Conservation (phyloP, 2,888 invertebrate genomes). For the Sesamia inferens region DNA sequence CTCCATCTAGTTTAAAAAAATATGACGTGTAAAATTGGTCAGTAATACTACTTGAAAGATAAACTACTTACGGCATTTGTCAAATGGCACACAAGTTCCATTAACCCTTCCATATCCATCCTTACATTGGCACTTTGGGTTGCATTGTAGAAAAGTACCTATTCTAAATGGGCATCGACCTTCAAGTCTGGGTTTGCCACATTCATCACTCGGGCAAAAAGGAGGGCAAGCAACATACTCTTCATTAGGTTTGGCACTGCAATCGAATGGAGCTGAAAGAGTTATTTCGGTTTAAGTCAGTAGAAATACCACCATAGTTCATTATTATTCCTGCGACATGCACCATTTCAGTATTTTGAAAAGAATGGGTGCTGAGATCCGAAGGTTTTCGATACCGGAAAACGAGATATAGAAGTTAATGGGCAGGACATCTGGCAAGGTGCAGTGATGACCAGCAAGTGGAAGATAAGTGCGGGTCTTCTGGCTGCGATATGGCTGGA, state of each 20-base stretch:
- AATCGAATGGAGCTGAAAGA: slow-evolving; percentile 69
- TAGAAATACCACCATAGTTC: not conserved
- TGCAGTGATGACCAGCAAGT: not conserved
- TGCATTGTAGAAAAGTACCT: slow-evolving; percentile 62
- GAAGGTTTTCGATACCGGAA: not conserved
- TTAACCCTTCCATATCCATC: slow-evolving; percentile 68
- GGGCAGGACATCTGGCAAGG: too few relatives aligned
- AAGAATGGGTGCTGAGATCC: not conserved
- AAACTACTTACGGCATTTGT: slow-evolving; percentile 67
- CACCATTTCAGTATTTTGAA: not conserved
- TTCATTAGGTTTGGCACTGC: slow-evolving; percentile 66
- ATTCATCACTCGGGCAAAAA: slow-evolving; percentile 71
- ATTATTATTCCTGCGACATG: not conserved
- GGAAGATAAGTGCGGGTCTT: not conserved
- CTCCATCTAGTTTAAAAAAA: too few relatives aligned
- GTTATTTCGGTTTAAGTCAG: not conserved
- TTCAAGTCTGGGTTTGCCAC: slow-evolving; percentile 64
- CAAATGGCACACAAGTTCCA: slow-evolving; percentile 71
- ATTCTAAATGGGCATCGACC: slow-evolving; percentile 69
- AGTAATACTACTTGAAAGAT: too few relatives aligned
- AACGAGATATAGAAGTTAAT: too few relatives aligned
- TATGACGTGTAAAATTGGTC: too few relatives aligned
- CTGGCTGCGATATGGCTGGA: not conserved
- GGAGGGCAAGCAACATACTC: slow-evolving; percentile 71
- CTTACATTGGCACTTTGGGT: slow-evolving; percentile 71